Percentiles rank a stretch among this genome's conserved stretches.
Conservation (phyloP, 1,140 invertebrate species). For the Diachasma alloeum region DNA sequence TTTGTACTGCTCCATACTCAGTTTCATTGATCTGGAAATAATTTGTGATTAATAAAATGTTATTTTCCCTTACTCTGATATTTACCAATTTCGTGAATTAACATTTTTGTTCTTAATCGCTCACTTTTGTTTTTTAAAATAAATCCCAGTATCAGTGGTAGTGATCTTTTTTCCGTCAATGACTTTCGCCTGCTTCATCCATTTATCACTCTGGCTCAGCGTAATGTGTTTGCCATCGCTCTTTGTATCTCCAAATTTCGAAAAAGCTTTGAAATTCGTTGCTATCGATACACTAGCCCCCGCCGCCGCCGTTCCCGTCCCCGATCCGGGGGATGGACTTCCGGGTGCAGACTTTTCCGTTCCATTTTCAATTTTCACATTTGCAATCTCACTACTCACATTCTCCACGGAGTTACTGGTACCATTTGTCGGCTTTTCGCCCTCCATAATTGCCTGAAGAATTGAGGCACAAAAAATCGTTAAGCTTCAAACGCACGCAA, state of each 20-base stretch:
- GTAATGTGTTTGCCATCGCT: conserved; percentile 88
- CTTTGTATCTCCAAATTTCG: conserved; percentile 88
- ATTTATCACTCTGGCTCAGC: conserved; percentile 89
- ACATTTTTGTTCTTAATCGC: not conserved
- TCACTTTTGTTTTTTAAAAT: conserved; percentile 88
- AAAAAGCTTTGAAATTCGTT: conserved; percentile 72
- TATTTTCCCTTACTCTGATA: not conserved
- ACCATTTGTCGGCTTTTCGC: not conserved
- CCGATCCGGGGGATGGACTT: conserved; percentile 32
- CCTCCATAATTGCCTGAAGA: not conserved
- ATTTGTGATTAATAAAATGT: not conserved
- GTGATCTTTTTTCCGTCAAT: conserved; percentile 89
- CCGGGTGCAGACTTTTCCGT: conserved; percentile 42
- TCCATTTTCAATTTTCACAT: conserved; percentile 51
- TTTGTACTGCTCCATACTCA: conserved; percentile 78
- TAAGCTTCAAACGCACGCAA: not conserved
- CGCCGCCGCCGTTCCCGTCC: conserved; percentile 7
- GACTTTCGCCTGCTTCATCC: conserved; percentile 95
- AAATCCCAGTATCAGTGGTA: conserved; percentile 88
- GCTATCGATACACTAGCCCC: conserved; percentile 40
- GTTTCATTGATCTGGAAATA: conserved; percentile 68
- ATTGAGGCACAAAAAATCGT: not conserved
- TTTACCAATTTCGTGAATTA: not conserved
- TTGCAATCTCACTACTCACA: conserved; percentile 43
- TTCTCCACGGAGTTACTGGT: not conserved